phyloP scores from a whole-genome alignment of 2,797 vertebrate genomes.

The Microcaecilia unicolor region DNA sequence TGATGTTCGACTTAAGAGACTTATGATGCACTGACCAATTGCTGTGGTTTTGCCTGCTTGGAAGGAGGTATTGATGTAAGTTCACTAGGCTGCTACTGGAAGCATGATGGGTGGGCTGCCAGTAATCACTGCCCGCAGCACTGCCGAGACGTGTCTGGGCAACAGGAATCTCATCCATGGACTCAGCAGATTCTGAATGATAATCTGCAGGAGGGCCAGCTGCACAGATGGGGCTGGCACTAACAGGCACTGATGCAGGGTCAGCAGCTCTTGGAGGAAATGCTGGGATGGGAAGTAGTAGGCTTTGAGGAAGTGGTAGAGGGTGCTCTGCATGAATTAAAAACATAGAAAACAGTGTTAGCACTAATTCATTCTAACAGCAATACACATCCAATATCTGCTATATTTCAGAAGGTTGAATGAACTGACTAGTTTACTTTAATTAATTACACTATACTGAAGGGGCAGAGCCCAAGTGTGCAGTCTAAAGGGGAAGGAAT shows the following conservation, averaged over 20 bases:
- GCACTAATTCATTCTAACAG: no score
- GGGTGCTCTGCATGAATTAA: slow-evolving; percentile 38
- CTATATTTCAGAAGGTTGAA: no score
- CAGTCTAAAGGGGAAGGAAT: no score
- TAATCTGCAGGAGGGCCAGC: slow-evolving; percentile 65
- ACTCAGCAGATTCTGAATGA: slow-evolving; percentile 79
- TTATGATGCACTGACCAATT: no score
- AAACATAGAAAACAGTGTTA: no score
- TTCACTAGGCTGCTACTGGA: not conserved
- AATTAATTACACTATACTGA: no score
- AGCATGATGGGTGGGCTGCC: slow-evolving; percentile 1
- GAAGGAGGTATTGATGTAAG: slow-evolving; percentile 9
- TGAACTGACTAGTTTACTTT: no score
- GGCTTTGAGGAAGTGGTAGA: slow-evolving; percentile 45
- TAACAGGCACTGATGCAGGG: slow-evolving; percentile 28
- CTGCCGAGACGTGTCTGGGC: slow-evolving; percentile 73
- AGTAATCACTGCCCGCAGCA: slow-evolving; percentile 24
- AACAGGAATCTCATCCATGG: slow-evolving; percentile 84
- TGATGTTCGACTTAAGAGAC: slow-evolving; percentile 46
- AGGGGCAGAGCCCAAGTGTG: no score
- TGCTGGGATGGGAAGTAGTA: slow-evolving; percentile 50
- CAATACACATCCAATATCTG: no score
- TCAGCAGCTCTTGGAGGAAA: slow-evolving; percentile 48
- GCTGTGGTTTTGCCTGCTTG: no score
- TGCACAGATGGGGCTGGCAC: slow-evolving; percentile 32